Evolutionary conservation across 1,140 invertebrate species (phyloP).

Genomic region (Drosophila teissieri): DNA sequence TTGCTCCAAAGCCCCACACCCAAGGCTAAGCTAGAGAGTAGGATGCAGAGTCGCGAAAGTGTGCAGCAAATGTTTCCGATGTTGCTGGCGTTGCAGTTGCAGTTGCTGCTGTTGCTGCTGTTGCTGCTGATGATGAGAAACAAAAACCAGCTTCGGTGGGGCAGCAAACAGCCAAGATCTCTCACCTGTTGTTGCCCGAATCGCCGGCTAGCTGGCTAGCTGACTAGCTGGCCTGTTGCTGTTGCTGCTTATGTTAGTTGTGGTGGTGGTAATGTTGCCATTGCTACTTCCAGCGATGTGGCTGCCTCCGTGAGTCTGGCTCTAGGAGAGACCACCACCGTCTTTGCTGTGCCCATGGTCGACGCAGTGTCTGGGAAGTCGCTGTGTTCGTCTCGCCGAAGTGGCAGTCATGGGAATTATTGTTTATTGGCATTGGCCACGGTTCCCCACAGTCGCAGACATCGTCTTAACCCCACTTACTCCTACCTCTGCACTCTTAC

Average conservation of each 20-base stretch:
- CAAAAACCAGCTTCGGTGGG: slow-evolving; percentile 77
- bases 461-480: slow-evolving; percentile 43
- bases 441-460: slow-evolving; percentile 56
- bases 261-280: slow-evolving; percentile 44
- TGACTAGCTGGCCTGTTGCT: slow-evolving; percentile 5
- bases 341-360: slow-evolving; percentile 30
- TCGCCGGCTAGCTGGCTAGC: slow-evolving; percentile 2
- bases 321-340: slow-evolving; percentile 49
- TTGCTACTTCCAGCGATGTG: slow-evolving; percentile 8
- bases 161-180: slow-evolving; percentile 55
- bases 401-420: slow-evolving; percentile 83
- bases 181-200: slow-evolving; percentile 63
- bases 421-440: slow-evolving; percentile 81
- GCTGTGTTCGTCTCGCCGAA: slow-evolving; percentile 66
- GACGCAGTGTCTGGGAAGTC: slow-evolving; percentile 80
- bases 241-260: slow-evolving; percentile 8
- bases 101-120: slow-evolving; percentile 55
- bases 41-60: slow-evolving; percentile 56
- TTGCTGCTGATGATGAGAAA: slow-evolving; percentile 25
- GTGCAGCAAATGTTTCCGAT: slow-evolving; percentile 68
- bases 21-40: slow-evolving; percentile 36
- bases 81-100: slow-evolving; percentile 20
- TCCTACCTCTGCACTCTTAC: background rate
- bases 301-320: slow-evolving; percentile 26
- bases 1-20: slow-evolving; percentile 29